These are phyloP conservation scores for Neria commutata DNA, from an alignment of 2,888 invertebrate species.

Conservation along the genomic window DNA sequence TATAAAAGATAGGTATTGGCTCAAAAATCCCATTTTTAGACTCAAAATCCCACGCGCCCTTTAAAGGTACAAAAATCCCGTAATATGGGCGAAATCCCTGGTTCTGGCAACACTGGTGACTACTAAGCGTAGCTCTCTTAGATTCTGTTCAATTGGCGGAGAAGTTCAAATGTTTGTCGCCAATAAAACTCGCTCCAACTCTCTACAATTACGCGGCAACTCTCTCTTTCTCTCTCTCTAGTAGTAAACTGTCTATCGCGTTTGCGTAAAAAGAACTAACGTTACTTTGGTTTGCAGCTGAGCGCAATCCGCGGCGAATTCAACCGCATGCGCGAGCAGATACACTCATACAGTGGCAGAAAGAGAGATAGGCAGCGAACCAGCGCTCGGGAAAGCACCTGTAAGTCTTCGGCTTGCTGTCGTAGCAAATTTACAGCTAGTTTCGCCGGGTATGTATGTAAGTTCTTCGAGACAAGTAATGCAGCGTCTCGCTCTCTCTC, in stretches of 20 bases:
- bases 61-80: no score
- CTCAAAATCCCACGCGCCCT: no score
- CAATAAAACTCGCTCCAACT: no score
- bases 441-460: constrained; percentile 48
- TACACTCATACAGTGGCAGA: not conserved
- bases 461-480: constrained; percentile 21
- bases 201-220: no score
- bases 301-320: constrained; percentile 41
- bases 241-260: constrained; percentile 5
- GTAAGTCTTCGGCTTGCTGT: constrained; percentile 31
- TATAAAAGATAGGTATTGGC: no score
- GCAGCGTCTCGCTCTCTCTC: not conserved
- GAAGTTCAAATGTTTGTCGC: no score
- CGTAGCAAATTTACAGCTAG: constrained; percentile 61
- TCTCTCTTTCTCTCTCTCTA: constrained; percentile 17
- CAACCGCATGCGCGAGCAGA: constrained; percentile 20
- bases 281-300: constrained; percentile 41
- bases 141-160: no score
- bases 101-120: no score
- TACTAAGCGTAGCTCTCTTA: no score
- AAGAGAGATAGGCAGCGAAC: not conserved
- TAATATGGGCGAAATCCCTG: no score
- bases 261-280: constrained; percentile 37
- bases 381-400: constrained; percentile 8
- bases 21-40: no score